Evolutionary conservation across 2,888 invertebrate genomes (phyloP), one percentile per base, ranked within the genome.

Genomic region (Pyrrhosoma nymphula): DNA sequence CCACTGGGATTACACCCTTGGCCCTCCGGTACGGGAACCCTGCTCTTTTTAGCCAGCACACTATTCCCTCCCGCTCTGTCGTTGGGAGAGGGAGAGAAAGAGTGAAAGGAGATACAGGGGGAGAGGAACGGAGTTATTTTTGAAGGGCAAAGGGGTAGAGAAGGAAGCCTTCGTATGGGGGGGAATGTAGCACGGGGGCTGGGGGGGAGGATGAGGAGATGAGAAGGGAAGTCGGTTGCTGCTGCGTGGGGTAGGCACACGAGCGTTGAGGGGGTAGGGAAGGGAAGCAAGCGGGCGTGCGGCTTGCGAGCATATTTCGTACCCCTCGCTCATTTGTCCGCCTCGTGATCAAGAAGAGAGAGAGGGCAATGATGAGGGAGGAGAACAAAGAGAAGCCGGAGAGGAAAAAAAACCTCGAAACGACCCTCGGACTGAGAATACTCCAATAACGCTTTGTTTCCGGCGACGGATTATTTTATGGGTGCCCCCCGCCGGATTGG

Each of bases 321-420:
- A 47, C 60, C 60, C n/a, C 56, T 47, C 90, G 60, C 56, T 91
- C 91, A 60, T 91, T 90, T 90, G 90, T 90, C 90, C 20, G 90
- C 56, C 56, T 90, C 90, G 60, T 90, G 90, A 90, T 90, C 56
- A 90, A 90, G 90, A 47, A 47, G 47, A 47, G 4, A 47, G 90
- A 35, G 90, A 20, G 90, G 20, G 90, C 56, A 90, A 90, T 30
- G 69, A n/a, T 69, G 60, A 90, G 30, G 90, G 88, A 39, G 39
- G 8, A 90, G 90, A 90, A 56, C 35, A 90, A 90, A 90, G 56
- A n/a, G 56, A 30, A 88, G 8, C 20, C 16, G 47, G 47, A 47
- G 47, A 47, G 47, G 47, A 4, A 47, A 47, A 35, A 12, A n/a
- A 69, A 69, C 26, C 69, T 69, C 69, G 69, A 3, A 1, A 26